phyloP scores from a whole-genome alignment of 2,797 vertebrate species.

The Microctenopoma steveboyesi region DNA sequence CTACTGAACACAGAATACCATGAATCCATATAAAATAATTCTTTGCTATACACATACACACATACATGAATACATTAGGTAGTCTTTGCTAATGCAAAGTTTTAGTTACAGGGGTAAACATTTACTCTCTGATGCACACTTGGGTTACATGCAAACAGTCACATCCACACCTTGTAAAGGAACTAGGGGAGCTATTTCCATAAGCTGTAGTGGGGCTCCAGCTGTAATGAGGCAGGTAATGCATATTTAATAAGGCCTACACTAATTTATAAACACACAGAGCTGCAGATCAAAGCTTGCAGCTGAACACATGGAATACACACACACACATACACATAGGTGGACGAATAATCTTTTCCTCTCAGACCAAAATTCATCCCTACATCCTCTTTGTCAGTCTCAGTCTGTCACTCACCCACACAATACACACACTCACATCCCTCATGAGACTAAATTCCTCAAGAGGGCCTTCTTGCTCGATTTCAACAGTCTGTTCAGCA shows the following conservation, averaged over 20 bases:
- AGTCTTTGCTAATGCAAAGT: slow-evolving; percentile 18
- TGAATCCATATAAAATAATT: slow-evolving; percentile 3
- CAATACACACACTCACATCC: not conserved
- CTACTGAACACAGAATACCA: not conserved
- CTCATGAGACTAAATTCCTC: slow-evolving; percentile 29
- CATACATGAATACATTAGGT: not conserved
- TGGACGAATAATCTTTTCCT: slow-evolving; percentile 30
- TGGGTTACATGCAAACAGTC: not conserved
- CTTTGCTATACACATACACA: not conserved
- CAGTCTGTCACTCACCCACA: slow-evolving; percentile 18
- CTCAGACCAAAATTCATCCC: slow-evolving; percentile 15
- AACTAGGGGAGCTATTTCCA: slow-evolving; percentile 68
- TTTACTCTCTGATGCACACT: slow-evolving; percentile 23
- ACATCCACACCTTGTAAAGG: slow-evolving; percentile 62
- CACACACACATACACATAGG: slow-evolving; percentile 23
- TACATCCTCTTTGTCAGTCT: not conserved
- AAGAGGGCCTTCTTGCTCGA: slow-evolving; percentile 31
- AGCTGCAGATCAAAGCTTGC: slow-evolving; percentile 48
- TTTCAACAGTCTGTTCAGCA: slow-evolving; percentile 48
- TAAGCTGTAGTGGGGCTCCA: slow-evolving; percentile 72
- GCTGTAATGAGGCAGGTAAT: slow-evolving; percentile 87
- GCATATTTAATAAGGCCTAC: slow-evolving; percentile 87
- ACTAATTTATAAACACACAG: slow-evolving; percentile 77
- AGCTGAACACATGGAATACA: slow-evolving; percentile 39
- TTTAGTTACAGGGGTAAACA: slow-evolving; percentile 23